Base-by-base conservation (phyloP, 2,888 invertebrate species). In the Zonitis immaculata region DNA sequence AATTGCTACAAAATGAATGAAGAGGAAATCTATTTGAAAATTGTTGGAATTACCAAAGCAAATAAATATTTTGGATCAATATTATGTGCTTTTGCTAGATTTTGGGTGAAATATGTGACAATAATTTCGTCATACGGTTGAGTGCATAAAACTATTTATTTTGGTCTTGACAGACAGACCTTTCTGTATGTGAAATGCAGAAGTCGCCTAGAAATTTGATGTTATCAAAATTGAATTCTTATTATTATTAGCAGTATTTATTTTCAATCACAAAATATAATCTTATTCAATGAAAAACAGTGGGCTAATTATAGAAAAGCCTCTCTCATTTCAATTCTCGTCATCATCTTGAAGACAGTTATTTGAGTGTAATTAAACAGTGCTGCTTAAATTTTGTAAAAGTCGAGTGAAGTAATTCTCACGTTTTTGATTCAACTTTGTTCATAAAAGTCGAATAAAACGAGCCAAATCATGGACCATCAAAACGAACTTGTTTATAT, bases 391-490 rank as follows among this genome's bases (percentile, higher is more conserved):
- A 32, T 61, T 61, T 59, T 61, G 59, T 58, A 64, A 60, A 58
- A 58, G 57, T 58, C 54, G 56, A 56, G 59, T 57, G 51, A 52
- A 60, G 63, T 55, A 58, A 63, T 64, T 62, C 57, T 50, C 63
- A 60, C 60, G 56, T 59, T 62, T 61, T 56, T 47, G 52, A 45
- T 52, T 57, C 52, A 64, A 64, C 60, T 64, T 64, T 64, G 54
- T 59, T 61, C 59, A 58, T 60, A 59, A 62, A 56, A 18, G 18
- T 6, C 9, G 8, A 35, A 7, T 3, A 16, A 30, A 7, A 14
- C 8, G 14, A 3, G 8, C 6, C 6, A 9, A 16, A 35, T 35
- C 16, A 35, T 32, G 18, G 16, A 14, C 32, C 12, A 30, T 30
- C 30, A 16, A 35, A 14, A 2, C 12, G 5, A 4, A 16, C 1